phyloP scores from a whole-genome alignment of 2,888 invertebrate species.

The Sphaerophoria rueppellii region DNA sequence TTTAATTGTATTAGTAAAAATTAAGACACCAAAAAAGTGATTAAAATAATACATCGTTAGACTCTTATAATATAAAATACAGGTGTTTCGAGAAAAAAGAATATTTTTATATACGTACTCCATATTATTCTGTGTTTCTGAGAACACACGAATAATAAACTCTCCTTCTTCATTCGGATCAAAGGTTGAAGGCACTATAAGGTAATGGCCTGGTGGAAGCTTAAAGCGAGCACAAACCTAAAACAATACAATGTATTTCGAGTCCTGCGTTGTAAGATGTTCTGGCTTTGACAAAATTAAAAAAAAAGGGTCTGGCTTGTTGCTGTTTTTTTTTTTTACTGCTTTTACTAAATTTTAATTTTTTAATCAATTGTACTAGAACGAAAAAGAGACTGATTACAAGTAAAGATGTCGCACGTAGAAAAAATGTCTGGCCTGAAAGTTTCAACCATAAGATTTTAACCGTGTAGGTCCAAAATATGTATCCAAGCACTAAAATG shows the following conservation, averaged over 20 bases:
- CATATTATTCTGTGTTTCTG: constrained; percentile 94
- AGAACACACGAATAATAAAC: constrained; percentile 96
- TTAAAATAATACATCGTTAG: constrained; percentile 63
- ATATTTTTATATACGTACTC: constrained; percentile 85
- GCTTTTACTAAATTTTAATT: too few species aligned
- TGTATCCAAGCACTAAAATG: too few species aligned
- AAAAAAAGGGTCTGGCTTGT: too few species aligned
- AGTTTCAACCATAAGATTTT: too few species aligned
- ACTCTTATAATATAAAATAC: not conserved
- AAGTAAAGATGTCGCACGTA: too few species aligned
- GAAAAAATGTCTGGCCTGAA: too few species aligned
- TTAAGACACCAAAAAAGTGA: constrained; percentile 75
- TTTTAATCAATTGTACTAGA: too few species aligned
- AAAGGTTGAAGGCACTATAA: constrained; percentile 98
- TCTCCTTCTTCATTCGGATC: constrained; percentile 98
- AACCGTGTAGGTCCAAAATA: too few species aligned
- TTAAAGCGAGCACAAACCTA: constrained; percentile 89
- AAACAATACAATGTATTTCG: constrained; percentile 34
- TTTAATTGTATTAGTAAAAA: constrained; percentile 82
- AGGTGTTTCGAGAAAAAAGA: constrained; percentile 23
- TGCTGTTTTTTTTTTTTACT: too few species aligned
- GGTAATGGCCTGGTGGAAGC: constrained; percentile 95
- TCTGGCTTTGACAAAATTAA: constrained; percentile 3
- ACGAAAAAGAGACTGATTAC: too few species aligned
- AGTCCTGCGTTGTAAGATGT: not conserved